Conservation (phyloP, 1,140 invertebrate genomes). For the Triops cancriformis region DNA sequence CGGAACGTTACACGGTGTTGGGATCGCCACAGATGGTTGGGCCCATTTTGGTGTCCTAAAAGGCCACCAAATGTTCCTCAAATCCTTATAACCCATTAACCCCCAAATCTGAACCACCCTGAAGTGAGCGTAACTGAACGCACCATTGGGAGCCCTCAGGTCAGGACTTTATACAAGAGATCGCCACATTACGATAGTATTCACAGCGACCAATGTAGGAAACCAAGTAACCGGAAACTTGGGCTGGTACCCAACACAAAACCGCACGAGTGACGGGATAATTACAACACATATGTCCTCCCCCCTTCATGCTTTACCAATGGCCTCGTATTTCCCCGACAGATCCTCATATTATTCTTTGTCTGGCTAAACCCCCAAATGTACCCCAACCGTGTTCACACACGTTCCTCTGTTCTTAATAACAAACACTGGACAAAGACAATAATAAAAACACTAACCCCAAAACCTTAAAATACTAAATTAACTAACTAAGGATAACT, state of each 20-base stretch:
- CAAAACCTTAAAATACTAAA: too few species aligned
- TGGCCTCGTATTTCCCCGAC: neutral
- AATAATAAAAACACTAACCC: too few species aligned
- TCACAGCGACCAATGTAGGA: neutral
- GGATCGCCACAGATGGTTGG: neutral
- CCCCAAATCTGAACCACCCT: neutral
- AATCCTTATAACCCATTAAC: conserved; percentile 1
- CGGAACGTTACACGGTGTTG: neutral
- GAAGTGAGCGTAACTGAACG: neutral
- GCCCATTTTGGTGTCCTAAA: neutral
- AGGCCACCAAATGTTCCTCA: neutral
- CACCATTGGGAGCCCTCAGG: neutral
- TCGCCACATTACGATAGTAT: neutral
- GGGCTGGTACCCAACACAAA: neutral
- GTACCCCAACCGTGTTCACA: neutral
- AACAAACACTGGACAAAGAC: too few species aligned
- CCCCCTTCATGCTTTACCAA: neutral
- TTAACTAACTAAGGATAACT: too few species aligned
- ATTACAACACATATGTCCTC: neutral
- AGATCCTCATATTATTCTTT: neutral
- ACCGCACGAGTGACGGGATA: neutral
- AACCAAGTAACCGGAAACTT: neutral
- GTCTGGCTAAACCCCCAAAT: neutral
- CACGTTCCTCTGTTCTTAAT: neutral
- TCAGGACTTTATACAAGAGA: neutral